Percentiles rank a stretch among this genome's conserved stretches.
These are phyloP conservation scores for Zaprionus camerounensis DNA, from an alignment of 1,140 invertebrate genomes.

Conservation along the genomic window DNA sequence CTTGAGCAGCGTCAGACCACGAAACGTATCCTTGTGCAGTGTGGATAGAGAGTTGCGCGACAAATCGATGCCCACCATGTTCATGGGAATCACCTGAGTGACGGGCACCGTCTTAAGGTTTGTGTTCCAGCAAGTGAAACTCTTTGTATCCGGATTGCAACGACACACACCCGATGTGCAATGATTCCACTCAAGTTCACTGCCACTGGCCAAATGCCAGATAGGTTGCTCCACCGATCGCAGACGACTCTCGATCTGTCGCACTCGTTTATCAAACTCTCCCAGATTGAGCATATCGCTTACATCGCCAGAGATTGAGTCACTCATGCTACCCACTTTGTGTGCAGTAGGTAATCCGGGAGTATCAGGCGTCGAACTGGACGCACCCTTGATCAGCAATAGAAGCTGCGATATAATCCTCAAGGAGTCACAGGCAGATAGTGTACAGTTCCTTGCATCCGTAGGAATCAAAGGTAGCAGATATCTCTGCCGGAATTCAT, in stretches of 20 bases:
- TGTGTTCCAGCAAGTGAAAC: slow-evolving; percentile 90
- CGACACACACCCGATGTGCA: slow-evolving; percentile 89
- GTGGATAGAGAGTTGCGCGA: slow-evolving; percentile 90
- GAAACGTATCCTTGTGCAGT: slow-evolving; percentile 90
- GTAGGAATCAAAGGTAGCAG: slow-evolving; percentile 59
- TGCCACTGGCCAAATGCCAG: slow-evolving; percentile 87
- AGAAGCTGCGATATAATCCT: slow-evolving; percentile 70
- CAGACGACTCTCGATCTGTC: slow-evolving; percentile 88
- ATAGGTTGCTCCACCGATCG: slow-evolving; percentile 91
- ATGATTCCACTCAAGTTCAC: slow-evolving; percentile 88
- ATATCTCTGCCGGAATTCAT: slow-evolving; percentile 68
- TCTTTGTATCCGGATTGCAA: slow-evolving; percentile 86
- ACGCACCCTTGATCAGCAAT: slow-evolving; percentile 53
- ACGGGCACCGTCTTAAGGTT: slow-evolving; percentile 87
- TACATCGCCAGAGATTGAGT: slow-evolving; percentile 22
- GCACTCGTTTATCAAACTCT: slow-evolving; percentile 72
- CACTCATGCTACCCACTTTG: background rate
- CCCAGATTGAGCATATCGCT: slow-evolving; percentile 51
- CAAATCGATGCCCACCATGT: slow-evolving; percentile 89
- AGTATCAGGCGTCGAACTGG: background rate
- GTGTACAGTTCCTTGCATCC: slow-evolving; percentile 59
- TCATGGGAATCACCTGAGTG: slow-evolving; percentile 88
- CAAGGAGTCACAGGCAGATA: slow-evolving; percentile 75
- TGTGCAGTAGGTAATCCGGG: background rate
- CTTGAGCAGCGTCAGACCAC: slow-evolving; percentile 87